These are phyloP conservation scores for Callimorpha dominula DNA, from an alignment of 2,888 invertebrate species.

Conservation along the genomic window DNA sequence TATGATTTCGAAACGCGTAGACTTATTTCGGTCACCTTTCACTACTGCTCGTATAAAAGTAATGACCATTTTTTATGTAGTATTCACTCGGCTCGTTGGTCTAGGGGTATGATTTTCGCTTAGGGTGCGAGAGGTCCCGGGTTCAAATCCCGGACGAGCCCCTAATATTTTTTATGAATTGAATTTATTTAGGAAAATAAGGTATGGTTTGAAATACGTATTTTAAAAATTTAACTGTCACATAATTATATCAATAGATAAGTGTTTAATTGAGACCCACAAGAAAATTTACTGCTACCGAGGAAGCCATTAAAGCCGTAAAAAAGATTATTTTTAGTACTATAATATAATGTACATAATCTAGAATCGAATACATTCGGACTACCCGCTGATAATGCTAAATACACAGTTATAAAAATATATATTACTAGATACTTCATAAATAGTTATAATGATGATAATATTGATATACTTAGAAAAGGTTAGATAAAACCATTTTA, in stretches of 20 bases:
- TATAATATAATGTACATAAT: background rate
- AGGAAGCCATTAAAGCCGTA: slow-evolving; percentile 11
- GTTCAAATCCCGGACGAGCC: slow-evolving; percentile 88
- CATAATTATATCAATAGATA: too few species aligned
- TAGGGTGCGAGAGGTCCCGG: slow-evolving; percentile 68
- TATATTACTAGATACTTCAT: too few species aligned
- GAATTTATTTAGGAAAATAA: background rate
- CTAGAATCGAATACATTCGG: background rate
- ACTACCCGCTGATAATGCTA: background rate
- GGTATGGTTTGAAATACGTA: background rate
- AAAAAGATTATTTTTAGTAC: slow-evolving; percentile 27
- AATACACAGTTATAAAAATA: background rate
- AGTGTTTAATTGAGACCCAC: too few species aligned
- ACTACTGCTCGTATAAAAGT: slow-evolving; percentile 1
- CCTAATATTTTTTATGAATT: slow-evolving; percentile 59
- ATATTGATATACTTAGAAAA: too few species aligned
- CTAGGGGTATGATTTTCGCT: slow-evolving; percentile 63
- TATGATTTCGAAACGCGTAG: slow-evolving; percentile 9
- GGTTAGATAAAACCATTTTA: too few species aligned
- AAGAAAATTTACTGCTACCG: background rate
- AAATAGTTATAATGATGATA: too few species aligned
- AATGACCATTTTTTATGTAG: background rate
- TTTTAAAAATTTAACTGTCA: too few species aligned
- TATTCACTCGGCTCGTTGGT: slow-evolving; percentile 56
- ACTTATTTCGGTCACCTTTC: slow-evolving; percentile 13